Conservation (phyloP, 2,113 vertebrate species). For the Ciconia boyciana region DNA sequence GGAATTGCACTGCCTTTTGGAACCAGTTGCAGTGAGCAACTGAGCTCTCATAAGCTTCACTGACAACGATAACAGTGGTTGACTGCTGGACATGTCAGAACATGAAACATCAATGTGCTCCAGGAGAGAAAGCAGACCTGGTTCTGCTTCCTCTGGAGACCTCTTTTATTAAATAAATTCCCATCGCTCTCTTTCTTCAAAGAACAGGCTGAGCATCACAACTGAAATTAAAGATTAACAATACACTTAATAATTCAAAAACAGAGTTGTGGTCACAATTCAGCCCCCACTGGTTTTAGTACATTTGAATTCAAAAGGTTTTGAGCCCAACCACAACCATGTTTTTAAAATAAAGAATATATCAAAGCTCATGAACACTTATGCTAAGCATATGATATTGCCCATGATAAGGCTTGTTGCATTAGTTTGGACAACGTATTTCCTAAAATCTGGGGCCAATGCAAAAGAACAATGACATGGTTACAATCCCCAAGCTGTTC, state of each 20-base stretch:
- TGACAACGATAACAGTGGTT: not conserved
- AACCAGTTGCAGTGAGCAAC: not conserved
- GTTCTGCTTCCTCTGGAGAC: not conserved
- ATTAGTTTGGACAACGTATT: rapidly evolving
- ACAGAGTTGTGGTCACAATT: not conserved
- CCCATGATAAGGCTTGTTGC: rapidly evolving
- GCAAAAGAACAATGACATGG: not conserved
- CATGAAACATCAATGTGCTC: not conserved
- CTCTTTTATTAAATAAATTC: not conserved
- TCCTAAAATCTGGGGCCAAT: not conserved
- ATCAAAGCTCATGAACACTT: not conserved
- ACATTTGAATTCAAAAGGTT: not conserved
- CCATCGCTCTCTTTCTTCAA: not conserved
- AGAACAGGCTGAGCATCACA: not conserved
- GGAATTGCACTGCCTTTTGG: not conserved
- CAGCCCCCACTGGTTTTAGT: not conserved
- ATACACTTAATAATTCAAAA: not conserved
- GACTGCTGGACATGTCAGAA: not conserved
- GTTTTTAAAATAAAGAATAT: not conserved
- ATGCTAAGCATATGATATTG: rapidly evolving
- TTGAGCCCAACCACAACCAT: not conserved
- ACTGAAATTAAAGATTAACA: not conserved
- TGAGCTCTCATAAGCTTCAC: not conserved
- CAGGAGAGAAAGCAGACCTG: not conserved
- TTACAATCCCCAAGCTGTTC: not conserved